Evolutionary conservation across 2,113 vertebrate species (phyloP), one percentile per base, ranked within the genome.

Genomic region (Cryptomyrus ogoouensis): DNA sequence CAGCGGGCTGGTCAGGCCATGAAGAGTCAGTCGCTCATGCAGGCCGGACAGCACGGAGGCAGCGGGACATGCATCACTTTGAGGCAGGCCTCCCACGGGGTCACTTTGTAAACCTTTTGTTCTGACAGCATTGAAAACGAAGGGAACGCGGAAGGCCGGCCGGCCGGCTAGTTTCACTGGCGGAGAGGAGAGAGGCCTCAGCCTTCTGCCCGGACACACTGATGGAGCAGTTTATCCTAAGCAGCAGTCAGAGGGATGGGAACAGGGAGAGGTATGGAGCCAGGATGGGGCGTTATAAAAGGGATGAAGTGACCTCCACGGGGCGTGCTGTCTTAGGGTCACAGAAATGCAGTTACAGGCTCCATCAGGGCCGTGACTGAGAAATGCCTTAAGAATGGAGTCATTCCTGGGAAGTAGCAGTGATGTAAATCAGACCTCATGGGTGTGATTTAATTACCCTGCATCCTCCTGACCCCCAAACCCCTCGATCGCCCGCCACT

Each of bases 381-480:
- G 42, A 47, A 47, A 88, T 90, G 80, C 77, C 19, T 74, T 87
- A 88, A 77, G 31, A 56, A 80, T 91, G 91, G 92, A 91, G 94
- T 95, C 93, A 95, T 95, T 94, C 92, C 90, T 91, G 83, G 8
- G 90, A 92, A 91, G 93, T 92, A 92, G 92, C 93, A 93, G 91
- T 93, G 92, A 91, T 91, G 50, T 90, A 93, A 95, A 95, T 96
- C 92, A 94, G 90, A 56, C 86, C 91, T 89, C 88, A 92, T 94
- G 94, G 93, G 92, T 90, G 88, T 91, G 91, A 93, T 94, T 94
- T 93, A 93, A 94, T 94, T 95, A 92, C 92, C 39, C 91, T 70
- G 91, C 21, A 93, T 91, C 93, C 93, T 24, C 91, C 88, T 91
- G 10, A 91, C 94, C 94, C 94, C 95, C 93, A 53, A 17, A 53